Evolutionary conservation across 2,113 vertebrate species (phyloP).

Genomic region (Phalacrocorax carbo): DNA sequence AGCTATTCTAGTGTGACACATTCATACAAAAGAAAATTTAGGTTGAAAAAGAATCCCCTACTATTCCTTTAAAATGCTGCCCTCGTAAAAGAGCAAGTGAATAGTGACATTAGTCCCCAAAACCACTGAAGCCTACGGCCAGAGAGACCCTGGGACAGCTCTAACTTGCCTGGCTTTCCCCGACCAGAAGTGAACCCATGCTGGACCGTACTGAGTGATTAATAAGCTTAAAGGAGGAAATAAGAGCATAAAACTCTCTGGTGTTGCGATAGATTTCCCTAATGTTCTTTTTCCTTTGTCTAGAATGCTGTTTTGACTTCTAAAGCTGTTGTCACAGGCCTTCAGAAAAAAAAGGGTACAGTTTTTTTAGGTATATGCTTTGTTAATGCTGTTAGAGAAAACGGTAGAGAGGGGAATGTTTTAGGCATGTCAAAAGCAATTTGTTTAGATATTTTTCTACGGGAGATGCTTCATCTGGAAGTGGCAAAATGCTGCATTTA

Average conservation of each 20-base stretch:
- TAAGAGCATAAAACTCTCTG: background rate
- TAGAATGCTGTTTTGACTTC: background rate
- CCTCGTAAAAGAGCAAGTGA: background rate
- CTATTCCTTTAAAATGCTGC: background rate
- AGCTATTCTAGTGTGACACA: background rate
- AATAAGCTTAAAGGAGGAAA: background rate
- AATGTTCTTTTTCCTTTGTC: background rate
- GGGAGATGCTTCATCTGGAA: background rate
- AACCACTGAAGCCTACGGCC: background rate
- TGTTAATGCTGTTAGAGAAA: background rate
- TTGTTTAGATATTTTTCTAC: background rate
- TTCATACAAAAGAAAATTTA: background rate
- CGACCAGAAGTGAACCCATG: accelerated
- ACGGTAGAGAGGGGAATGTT: background rate
- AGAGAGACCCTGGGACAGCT: background rate
- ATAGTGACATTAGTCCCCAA: too few relatives aligned
- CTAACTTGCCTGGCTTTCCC: background rate
- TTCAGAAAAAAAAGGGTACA: background rate
- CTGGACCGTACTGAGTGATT: accelerated
- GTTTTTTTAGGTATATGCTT: background rate
- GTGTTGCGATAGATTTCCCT: background rate
- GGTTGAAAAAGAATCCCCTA: background rate
- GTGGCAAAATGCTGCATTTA: background rate
- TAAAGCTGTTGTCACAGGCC: background rate
- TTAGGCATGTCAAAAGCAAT: background rate